Percentiles rank a stretch among this genome's conserved stretches.
Evolutionary conservation across 1,140 invertebrate species (phyloP).

Genomic region (Atta cephalotes): DNA sequence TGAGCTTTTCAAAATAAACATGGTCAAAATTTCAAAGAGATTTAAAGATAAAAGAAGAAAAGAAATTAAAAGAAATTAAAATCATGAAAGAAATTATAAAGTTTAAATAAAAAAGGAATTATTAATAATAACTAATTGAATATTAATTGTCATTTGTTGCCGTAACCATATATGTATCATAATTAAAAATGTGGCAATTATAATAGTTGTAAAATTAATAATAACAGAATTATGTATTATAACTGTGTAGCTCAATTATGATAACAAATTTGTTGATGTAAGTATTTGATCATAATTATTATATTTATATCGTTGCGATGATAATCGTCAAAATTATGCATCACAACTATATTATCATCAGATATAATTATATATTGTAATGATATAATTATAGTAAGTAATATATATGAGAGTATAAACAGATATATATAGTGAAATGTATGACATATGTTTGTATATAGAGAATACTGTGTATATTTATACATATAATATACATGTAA

Average conservation of each 20-base stretch:
- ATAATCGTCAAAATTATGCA: constrained; percentile 15
- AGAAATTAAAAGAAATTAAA: background rate
- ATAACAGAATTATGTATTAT: constrained; percentile 22
- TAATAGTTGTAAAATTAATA: constrained; percentile 41
- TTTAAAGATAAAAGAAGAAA: constrained; percentile 21
- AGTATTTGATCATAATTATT: constrained; percentile 38
- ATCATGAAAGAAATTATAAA: background rate
- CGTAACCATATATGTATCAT: constrained; percentile 14
- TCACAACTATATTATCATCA: constrained; percentile 26
- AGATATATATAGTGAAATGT: constrained; percentile 28
- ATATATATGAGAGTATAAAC: constrained; percentile 26
- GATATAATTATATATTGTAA: constrained; percentile 26
- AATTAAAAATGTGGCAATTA: constrained; percentile 19
- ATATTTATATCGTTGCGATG: constrained; percentile 48
- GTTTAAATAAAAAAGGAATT: constrained; percentile 9
- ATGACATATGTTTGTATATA: constrained; percentile 78
- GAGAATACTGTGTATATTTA: constrained; percentile 64
- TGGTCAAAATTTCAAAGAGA: constrained; percentile 39
- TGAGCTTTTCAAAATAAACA: constrained; percentile 25
- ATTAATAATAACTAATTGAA: constrained; percentile 22
- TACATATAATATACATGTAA: constrained; percentile 56
- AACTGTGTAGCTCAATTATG: constrained; percentile 32
- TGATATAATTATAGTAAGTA: constrained; percentile 16
- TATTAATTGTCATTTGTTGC: constrained; percentile 23
- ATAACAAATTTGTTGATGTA: constrained; percentile 44